Base-by-base conservation (phyloP, 37 sponge, comb jelly and placozoan genomes). In the Geodia barretti region DNA sequence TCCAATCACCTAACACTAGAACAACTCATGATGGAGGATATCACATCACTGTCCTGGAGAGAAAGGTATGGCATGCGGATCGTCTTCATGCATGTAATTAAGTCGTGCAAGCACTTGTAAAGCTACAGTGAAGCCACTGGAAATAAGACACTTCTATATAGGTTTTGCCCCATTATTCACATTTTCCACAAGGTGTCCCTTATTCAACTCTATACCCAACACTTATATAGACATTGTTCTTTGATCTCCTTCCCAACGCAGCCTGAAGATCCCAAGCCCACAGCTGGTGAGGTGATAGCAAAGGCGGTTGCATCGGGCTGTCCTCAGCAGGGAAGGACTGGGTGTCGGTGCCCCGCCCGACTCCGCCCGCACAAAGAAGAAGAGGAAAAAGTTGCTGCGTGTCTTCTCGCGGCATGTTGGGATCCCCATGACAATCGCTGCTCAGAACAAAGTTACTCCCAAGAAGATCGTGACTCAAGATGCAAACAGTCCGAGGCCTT, bases 281-380 rank as follows among this genome's bases (percentile, higher is more conserved):
- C 85, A 0, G 54, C 90, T 30, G 77, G 43, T 26, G 86, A 80
- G 24, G 82, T 90, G 25, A 80, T 90, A 47, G 73, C 76, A 2
- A 60, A 64, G 23, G 90, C 90, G 5, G 71, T 90, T 23, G 79
- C 77, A 28, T 60, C 26, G 23, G 90, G 90, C n/a, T 1, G 36
- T 90, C 60, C 70, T 90, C 19, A 64, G 54, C 47, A 77, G 77
- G 21, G 79, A 78, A 14, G 89, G 80, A 0, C 39, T 79, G 21
- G 54, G 77, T 4, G 58, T 74, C 24, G 23, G n/a, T 34, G 4
- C 38, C 38, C 40, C 2, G 35, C 24, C 19, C 21, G 33, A 33
- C 64, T 41, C 38, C 75, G 20, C 26, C 9, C 62, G 65, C 29
- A 39, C 70, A 5, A 82, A 82, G 74, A 79, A 38, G 37, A 71